Evolutionary conservation across 2,888 invertebrate genomes (phyloP), one percentile per base, ranked within the genome.

Genomic region (Rugalucina vietnamica): DNA sequence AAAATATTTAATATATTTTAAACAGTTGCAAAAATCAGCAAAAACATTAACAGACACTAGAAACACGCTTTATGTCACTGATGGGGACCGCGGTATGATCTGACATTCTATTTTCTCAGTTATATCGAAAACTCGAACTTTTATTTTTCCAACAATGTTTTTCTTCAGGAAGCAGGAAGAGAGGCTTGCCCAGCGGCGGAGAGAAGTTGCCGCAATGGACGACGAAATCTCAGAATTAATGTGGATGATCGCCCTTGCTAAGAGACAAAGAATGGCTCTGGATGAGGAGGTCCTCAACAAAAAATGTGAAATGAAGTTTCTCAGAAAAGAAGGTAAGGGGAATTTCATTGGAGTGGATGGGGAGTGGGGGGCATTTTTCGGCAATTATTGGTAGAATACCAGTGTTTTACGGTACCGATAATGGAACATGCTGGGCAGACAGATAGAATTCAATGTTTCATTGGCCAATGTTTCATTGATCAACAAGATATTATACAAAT

Each of bases 261-360:
- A 86, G 39, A 50, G 69, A n/a, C 87, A 88, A 36, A 81, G 57
- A 24, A 34, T 36, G 21, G 87, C 86, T 1, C 79, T 91, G 29
- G 82, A 86, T 29, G 85, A 84, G 18, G 91, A 91, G 34, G 36
- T 86, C 21, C 75, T 86, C 12, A 84, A 84, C 65, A 86, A 87
- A 72, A 84, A 88, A 69, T 78, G 82, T 8, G 90, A 91, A 71
- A 74, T 91, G 27, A 87, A 84, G 65, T 86, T 82, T 69, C 69
- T 87, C 0, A 75, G 75, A 12, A 73, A 79, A n/a, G 82, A 77
- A 76, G 87, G 91, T 90, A 79, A 57, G 80, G 4, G 4, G 4
- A 0, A 29, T 32, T 65, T 65, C 18, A 18, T 18, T 24, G 24
- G 0, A n/a, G 2, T 50, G 50, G 21, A n/a, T 54, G 54, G n/a